These are phyloP conservation scores for Himalopsyche kuldschensis DNA, from an alignment of 2,888 invertebrate species.

Conservation along the genomic window DNA sequence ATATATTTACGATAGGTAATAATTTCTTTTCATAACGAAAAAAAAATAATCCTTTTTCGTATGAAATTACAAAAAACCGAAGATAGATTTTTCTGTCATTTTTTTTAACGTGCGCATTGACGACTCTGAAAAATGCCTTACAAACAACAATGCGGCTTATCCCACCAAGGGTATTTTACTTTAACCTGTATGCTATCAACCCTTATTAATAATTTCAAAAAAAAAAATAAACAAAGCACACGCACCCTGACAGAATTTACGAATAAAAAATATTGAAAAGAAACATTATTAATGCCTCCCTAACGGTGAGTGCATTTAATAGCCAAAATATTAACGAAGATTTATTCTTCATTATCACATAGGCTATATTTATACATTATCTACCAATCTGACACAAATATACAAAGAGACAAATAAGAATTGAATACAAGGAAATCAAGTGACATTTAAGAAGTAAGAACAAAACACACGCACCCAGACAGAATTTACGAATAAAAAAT, in stretches of 20 bases:
- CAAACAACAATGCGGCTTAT: neutral
- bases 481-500: no score
- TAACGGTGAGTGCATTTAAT: neutral
- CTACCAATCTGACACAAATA: no score
- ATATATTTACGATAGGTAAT: neutral
- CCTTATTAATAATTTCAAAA: neutral
- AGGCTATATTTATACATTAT: no score
- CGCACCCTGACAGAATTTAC: neutral
- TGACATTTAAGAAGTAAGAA: no score
- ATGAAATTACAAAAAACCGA: neutral
- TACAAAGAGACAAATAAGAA: no score
- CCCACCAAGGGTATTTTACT: neutral
- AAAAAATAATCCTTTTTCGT: neutral
- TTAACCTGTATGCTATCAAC: neutral
- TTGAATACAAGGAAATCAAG: no score
- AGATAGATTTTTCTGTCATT: neutral
- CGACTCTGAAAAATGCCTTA: conserved; percentile 21
- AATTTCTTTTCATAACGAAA: neutral
- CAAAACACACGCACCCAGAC: no score
- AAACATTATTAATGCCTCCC: neutral
- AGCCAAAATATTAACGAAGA: neutral
- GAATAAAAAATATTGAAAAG: neutral
- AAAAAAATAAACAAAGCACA: neutral
- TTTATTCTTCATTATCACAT: neutral
- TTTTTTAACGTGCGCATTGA: conserved; percentile 15